A percentile compares a stretch with the other conserved stretches of the same genome.
These are phyloP conservation scores for Eciton burchellii DNA, from an alignment of 1,140 invertebrate species.

Conservation along the genomic window DNA sequence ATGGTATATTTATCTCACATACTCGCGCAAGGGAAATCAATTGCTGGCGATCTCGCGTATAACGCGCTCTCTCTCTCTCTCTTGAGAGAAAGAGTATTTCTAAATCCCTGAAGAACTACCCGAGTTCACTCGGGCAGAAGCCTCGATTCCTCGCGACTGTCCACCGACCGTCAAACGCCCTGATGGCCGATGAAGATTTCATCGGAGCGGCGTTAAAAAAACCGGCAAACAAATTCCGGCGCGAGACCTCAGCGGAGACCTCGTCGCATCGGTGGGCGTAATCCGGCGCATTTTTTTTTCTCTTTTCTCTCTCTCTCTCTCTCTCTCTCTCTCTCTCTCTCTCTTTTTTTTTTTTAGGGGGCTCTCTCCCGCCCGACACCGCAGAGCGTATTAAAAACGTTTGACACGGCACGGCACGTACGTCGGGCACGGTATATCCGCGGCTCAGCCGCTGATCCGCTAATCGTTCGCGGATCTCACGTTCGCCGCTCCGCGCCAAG, in stretches of 20 bases:
- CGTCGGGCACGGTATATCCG: conserved; percentile 6
- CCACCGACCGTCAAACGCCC: no score
- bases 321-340: no score
- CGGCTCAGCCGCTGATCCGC: conserved; percentile 44
- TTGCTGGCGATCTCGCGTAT: no score
- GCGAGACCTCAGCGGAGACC: background rate
- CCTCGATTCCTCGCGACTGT: no score
- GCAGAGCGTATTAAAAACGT: no score
- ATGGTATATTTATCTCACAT: no score
- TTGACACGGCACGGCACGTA: conserved; percentile 21
- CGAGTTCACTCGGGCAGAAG: no score
- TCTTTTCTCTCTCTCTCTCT: no score
- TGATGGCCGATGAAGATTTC: background rate
- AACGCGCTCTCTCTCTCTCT: no score
- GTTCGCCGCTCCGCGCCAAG: background rate
- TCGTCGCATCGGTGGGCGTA: background rate
- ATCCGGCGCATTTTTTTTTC: background rate
- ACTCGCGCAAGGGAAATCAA: background rate
- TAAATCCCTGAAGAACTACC: no score
- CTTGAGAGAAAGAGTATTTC: background rate
- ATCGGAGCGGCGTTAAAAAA: conserved; percentile 4
- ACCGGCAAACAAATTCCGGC: conserved; percentile 10
- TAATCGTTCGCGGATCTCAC: conserved; percentile 66
- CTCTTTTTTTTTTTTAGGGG: no score
- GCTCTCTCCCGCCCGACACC: no score